phyloP scores from a whole-genome alignment of 2,797 vertebrate genomes.

The Mormyrus hasselquistii region DNA sequence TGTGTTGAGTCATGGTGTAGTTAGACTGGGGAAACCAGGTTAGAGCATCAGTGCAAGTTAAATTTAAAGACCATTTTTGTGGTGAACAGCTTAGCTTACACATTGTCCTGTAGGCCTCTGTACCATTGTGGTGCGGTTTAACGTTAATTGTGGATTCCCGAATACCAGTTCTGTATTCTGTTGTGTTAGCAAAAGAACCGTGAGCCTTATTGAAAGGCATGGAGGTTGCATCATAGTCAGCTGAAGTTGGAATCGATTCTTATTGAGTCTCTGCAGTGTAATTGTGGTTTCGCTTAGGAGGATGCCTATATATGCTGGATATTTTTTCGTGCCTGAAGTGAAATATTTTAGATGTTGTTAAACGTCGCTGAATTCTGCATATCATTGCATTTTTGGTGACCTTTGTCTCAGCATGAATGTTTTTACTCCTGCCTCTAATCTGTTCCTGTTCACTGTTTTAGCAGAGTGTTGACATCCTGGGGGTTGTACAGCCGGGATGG shows the following conservation, averaged over 20 bases:
- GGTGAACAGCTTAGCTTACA: not conserved
- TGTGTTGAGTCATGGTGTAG: constrained; percentile 12
- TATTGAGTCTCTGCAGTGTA: not conserved
- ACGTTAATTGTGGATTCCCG: not conserved
- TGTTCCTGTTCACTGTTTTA: not conserved
- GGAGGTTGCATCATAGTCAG: not conserved
- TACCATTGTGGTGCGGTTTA: constrained; percentile 20
- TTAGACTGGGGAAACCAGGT: constrained; percentile 57
- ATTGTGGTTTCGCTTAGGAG: not conserved
- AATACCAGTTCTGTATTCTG: not conserved
- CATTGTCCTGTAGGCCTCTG: constrained; percentile 37
- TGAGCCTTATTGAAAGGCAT: not conserved
- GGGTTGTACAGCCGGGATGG: not conserved
- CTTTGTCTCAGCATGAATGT: not conserved
- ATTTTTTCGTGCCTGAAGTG: not conserved
- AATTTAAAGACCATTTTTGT: constrained; percentile 48
- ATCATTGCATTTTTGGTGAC: not conserved
- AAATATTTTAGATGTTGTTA: not conserved
- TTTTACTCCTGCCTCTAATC: not conserved
- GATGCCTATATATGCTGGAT: not conserved
- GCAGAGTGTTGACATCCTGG: not conserved
- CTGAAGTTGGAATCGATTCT: not conserved
- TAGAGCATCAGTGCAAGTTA: constrained; percentile 51
- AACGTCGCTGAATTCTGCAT: not conserved
- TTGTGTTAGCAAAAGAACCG: not conserved